Conservation (phyloP, 2,113 vertebrate genomes). For the Pao palembangensis region DNA sequence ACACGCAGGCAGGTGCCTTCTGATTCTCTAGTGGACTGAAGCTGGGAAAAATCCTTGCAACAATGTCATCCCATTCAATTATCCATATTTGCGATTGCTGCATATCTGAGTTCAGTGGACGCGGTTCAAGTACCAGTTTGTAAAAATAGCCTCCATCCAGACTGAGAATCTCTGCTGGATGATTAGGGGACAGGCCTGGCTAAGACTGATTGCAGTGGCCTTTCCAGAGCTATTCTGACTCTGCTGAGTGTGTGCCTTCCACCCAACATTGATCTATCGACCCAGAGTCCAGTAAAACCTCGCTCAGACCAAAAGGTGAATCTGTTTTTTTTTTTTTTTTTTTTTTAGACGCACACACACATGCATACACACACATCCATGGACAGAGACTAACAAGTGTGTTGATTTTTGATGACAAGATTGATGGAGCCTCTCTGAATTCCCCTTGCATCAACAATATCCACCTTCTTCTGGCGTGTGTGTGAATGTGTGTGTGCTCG, state of each 20-base stretch:
- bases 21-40: too few species aligned
- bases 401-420: slow-evolving; percentile 69
- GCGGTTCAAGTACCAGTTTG: slow-evolving; percentile 38
- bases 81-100: slow-evolving; percentile 41
- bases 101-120: slow-evolving; percentile 41
- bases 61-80: slow-evolving; percentile 37
- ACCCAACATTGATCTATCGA: slow-evolving; percentile 70
- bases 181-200: slow-evolving; percentile 55
- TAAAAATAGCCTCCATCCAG: slow-evolving; percentile 50
- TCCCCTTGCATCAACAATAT: slow-evolving; percentile 54
- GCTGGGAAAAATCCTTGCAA: too few species aligned
- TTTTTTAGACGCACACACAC: slow-evolving; percentile 10
- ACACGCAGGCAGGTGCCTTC: too few species aligned
- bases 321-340: slow-evolving; percentile 30
- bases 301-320: slow-evolving; percentile 62
- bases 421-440: slow-evolving; percentile 52
- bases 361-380: slow-evolving; percentile 9
- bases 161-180: slow-evolving; percentile 52
- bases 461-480: neutral
- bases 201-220: slow-evolving; percentile 68
- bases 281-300: slow-evolving; percentile 65
- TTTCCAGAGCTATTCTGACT: slow-evolving; percentile 68
- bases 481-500: neutral
- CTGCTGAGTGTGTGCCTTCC: slow-evolving; percentile 70
- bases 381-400: slow-evolving; percentile 55